A percentile compares a stretch with the other conserved stretches of the same genome.
These are phyloP conservation scores for Heliothis subflexa DNA, from an alignment of 1,140 invertebrate species.

Conservation along the genomic window DNA sequence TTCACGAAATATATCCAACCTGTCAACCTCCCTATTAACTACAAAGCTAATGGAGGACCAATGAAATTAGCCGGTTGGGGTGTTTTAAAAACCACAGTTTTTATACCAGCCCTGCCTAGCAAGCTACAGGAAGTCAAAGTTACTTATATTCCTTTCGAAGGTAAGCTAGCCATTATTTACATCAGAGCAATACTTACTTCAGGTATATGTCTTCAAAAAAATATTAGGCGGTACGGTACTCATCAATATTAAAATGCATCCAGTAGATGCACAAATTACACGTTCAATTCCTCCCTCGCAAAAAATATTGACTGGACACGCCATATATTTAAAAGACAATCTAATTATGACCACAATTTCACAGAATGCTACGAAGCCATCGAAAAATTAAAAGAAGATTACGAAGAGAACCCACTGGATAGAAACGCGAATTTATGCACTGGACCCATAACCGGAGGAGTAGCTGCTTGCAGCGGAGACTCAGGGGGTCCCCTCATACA, in stretches of 20 bases:
- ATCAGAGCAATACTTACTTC: neutral
- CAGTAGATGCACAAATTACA: no score
- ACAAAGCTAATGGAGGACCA: conserved; percentile 56
- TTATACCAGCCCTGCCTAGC: conserved; percentile 73
- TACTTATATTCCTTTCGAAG: conserved; percentile 73
- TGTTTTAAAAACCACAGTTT: conserved; percentile 67
- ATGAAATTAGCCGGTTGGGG: conserved; percentile 81
- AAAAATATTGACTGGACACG: no score
- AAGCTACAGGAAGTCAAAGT: conserved; percentile 82
- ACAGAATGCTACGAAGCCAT: conserved; percentile 80
- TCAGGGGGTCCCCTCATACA: conserved; percentile 89
- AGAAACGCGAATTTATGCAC: conserved; percentile 87
- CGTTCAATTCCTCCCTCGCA: no score
- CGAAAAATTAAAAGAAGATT: conserved; percentile 65
- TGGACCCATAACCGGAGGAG: conserved; percentile 86
- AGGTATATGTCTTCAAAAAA: no score
- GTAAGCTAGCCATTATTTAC: conserved; percentile 55
- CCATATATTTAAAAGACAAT: no score
- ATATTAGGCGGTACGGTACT: no score
- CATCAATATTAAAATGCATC: no score
- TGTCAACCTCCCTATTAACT: conserved; percentile 77
- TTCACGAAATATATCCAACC: conserved; percentile 86
- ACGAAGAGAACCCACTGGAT: conserved; percentile 76
- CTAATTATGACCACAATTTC: conserved; percentile 41
- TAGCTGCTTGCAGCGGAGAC: conserved; percentile 89